These are phyloP conservation scores for Chaunax sp. DNA, from an alignment of 2,797 vertebrate genomes.

Conservation along the genomic window DNA sequence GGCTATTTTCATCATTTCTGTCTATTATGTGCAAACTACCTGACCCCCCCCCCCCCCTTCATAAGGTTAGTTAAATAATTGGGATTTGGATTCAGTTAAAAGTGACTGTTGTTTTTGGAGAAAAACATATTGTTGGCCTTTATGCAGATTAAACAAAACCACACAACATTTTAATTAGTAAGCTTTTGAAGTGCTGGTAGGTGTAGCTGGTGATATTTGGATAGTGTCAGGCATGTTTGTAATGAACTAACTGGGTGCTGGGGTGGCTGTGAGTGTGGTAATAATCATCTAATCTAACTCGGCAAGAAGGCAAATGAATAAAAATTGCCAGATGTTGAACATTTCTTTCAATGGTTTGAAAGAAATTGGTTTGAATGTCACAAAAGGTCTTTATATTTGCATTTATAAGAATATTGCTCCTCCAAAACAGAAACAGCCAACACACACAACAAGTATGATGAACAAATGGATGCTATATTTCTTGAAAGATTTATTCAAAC, in stretches of 20 bases:
- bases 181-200: neutral
- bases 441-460: slow-evolving; percentile 14
- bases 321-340: neutral
- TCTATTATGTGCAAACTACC: too few species aligned
- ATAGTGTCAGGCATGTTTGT: neutral
- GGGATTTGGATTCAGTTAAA: too few species aligned
- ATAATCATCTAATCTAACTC: neutral
- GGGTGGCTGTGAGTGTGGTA: neutral
- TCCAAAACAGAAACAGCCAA: slow-evolving; percentile 32
- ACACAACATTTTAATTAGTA: too few species aligned
- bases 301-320: neutral
- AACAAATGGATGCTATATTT: slow-evolving; percentile 50
- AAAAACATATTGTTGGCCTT: too few species aligned
- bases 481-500: slow-evolving; percentile 79
- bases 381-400: neutral
- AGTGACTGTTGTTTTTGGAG: too few species aligned
- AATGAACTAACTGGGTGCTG: neutral
- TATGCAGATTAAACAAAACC: too few species aligned
- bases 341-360: neutral
- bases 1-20: too few species aligned
- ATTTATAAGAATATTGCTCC: neutral
- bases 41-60: too few species aligned
- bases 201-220: neutral
- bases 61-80: too few species aligned
- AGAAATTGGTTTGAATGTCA: neutral